A percentile compares a stretch with the other conserved stretches of the same genome.
Evolutionary conservation across 2,797 vertebrate species (phyloP).

Genomic region (Crypturellus tataupa): DNA sequence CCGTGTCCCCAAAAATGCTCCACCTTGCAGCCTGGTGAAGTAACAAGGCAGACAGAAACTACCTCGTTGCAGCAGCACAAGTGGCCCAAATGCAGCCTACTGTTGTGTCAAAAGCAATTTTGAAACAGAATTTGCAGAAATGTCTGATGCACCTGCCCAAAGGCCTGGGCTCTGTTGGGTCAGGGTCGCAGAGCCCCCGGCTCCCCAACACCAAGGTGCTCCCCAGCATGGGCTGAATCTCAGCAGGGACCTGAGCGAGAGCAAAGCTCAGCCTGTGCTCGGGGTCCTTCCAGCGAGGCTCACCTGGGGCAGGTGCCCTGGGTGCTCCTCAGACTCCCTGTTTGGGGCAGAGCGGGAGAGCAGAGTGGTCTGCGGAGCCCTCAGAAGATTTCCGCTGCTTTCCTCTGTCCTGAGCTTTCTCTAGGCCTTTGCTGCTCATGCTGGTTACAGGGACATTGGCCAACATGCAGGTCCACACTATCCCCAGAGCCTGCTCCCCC

Average conservation of each 20-base stretch:
- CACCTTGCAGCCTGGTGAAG: rapidly evolving
- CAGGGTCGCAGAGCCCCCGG: background rate
- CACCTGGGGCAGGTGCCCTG: background rate
- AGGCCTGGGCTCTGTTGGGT: background rate
- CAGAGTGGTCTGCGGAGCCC: background rate
- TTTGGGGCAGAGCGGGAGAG: background rate
- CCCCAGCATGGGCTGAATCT: rapidly evolving
- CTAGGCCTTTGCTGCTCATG: background rate
- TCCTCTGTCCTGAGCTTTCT: background rate
- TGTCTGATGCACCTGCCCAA: background rate
- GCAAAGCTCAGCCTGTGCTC: background rate
- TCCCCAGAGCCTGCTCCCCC: background rate
- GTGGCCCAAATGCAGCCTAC: background rate
- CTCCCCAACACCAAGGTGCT: rapidly evolving
- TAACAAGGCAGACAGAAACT: background rate
- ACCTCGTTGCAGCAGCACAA: rapidly evolving
- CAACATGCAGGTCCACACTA: background rate
- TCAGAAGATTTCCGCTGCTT: background rate
- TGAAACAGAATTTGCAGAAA: background rate
- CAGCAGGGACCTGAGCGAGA: background rate
- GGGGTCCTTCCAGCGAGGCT: background rate
- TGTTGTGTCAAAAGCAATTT: background rate
- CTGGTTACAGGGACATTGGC: background rate
- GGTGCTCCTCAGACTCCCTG: background rate
- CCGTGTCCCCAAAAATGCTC: background rate